These are phyloP conservation scores for Teleopsis dalmanni DNA, from an alignment of 1,140 invertebrate species.

Conservation along the genomic window DNA sequence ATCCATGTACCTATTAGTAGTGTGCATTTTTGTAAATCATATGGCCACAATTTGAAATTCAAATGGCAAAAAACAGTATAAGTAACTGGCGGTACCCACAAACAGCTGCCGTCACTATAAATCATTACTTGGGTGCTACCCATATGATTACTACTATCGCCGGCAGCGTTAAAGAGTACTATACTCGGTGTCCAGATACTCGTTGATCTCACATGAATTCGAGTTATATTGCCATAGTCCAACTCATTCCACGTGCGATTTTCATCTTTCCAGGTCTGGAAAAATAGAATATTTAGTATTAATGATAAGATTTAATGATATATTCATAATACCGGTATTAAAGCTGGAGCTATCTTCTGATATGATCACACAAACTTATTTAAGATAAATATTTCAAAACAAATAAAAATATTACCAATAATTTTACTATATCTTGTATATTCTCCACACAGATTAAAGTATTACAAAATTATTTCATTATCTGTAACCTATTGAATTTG, in stretches of 20 bases:
- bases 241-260: constrained; percentile 56
- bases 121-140: constrained; percentile 55
- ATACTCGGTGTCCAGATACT: constrained; percentile 65
- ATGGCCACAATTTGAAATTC: constrained; percentile 63
- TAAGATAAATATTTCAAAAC: no score
- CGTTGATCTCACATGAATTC: constrained; percentile 52
- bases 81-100: constrained; percentile 63
- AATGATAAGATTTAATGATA: no score
- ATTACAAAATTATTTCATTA: no score
- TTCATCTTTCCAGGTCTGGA: constrained; percentile 59
- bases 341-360: no score
- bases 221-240: constrained; percentile 52
- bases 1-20: constrained; percentile 64
- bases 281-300: no score
- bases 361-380: no score
- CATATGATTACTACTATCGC: constrained; percentile 52
- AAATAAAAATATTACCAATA: no score
- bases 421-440: no score
- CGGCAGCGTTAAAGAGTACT: constrained; percentile 55
- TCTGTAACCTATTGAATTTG: no score
- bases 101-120: constrained; percentile 49
- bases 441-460: no score
- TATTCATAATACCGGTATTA: no score
- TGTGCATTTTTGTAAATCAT: constrained; percentile 59
- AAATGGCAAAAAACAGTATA: constrained; percentile 59